Evolutionary conservation across 2,797 vertebrate genomes (phyloP).

Genomic region (Platyrinchus mystaceus): DNA sequence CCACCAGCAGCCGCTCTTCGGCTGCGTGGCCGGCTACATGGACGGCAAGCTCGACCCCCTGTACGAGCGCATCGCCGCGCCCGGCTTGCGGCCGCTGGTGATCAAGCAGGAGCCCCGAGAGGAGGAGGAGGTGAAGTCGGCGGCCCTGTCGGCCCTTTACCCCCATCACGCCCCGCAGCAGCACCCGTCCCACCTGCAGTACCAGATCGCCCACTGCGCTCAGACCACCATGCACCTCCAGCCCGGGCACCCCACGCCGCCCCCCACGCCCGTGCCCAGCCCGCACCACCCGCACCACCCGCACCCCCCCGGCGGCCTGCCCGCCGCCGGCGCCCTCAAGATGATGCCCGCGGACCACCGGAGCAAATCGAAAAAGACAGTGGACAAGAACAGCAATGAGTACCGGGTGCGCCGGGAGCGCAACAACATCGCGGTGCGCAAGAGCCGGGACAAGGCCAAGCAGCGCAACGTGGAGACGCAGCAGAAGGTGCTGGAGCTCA

Average conservation of each 20-base stretch:
- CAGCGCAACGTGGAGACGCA: slow-evolving; percentile 96
- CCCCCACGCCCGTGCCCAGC: slow-evolving; percentile 93
- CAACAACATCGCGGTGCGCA: slow-evolving; percentile 97
- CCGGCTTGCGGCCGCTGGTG: slow-evolving; percentile 85
- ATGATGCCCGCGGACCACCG: slow-evolving; percentile 76
- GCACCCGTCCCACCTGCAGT: slow-evolving; percentile 90
- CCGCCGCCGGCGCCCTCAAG: slow-evolving; percentile 75
- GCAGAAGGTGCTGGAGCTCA: slow-evolving; percentile 94
- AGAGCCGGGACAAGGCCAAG: slow-evolving; percentile 98
- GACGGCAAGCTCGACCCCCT: slow-evolving; percentile 86
- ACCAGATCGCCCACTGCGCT: slow-evolving; percentile 94
- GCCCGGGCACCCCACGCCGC: slow-evolving; percentile 93
- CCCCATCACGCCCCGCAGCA: slow-evolving; percentile 76
- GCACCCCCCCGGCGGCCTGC: slow-evolving; percentile 66
- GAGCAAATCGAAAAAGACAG: slow-evolving; percentile 87
- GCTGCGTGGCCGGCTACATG: slow-evolving; percentile 84
- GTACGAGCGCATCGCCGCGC: slow-evolving; percentile 83
- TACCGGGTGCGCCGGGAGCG: slow-evolving; percentile 94
- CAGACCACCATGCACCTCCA: slow-evolving; percentile 97
- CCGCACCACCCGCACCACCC: slow-evolving; percentile 82
- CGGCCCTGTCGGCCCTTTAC: slow-evolving; percentile 78
- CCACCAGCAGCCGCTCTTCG: slow-evolving; percentile 68
- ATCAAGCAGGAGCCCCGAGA: slow-evolving; percentile 94
- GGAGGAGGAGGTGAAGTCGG: slow-evolving; percentile 84
- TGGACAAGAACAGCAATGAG: slow-evolving; percentile 94